Evolutionary conservation across 2,797 vertebrate species (phyloP).

Genomic region (Leptatherina wallacei): DNA sequence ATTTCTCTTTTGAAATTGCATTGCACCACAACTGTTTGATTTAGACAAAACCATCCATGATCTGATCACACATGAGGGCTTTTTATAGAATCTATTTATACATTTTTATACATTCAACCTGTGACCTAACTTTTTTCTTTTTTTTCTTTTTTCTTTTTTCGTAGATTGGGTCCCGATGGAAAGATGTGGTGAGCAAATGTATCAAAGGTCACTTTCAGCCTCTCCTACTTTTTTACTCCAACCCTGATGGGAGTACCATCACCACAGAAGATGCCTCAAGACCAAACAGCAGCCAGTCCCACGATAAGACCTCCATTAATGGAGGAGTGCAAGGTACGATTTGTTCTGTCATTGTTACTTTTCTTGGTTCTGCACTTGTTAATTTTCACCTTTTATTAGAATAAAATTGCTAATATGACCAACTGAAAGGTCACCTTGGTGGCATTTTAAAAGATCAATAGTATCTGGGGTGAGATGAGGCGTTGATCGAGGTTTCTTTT

Average conservation of each 20-base stretch:
- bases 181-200: slow-evolving; percentile 95
- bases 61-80: neutral
- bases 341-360: neutral
- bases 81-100: neutral
- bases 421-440: neutral
- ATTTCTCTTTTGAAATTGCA: slow-evolving; percentile 10
- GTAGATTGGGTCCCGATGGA: slow-evolving; percentile 94
- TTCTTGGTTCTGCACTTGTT: neutral
- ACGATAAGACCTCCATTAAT: slow-evolving; percentile 80
- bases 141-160: neutral
- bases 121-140: neutral
- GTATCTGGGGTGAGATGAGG: neutral
- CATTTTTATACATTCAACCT: neutral
- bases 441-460: slow-evolving; percentile 3
- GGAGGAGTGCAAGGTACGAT: slow-evolving; percentile 85
- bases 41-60: neutral
- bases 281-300: slow-evolving; percentile 83
- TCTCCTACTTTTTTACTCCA: slow-evolving; percentile 94
- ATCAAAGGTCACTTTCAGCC: slow-evolving; percentile 97
- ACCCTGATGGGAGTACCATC: slow-evolving; percentile 92
- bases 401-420: neutral
- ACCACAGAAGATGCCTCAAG: slow-evolving; percentile 86
- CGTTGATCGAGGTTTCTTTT: slow-evolving; percentile 13
- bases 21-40: neutral
- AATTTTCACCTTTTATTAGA: neutral